Percentiles rank a stretch among this genome's conserved stretches.
These are phyloP conservation scores for Alouatta palliata DNA, from an alignment of 2,113 vertebrate species.

Conservation along the genomic window DNA sequence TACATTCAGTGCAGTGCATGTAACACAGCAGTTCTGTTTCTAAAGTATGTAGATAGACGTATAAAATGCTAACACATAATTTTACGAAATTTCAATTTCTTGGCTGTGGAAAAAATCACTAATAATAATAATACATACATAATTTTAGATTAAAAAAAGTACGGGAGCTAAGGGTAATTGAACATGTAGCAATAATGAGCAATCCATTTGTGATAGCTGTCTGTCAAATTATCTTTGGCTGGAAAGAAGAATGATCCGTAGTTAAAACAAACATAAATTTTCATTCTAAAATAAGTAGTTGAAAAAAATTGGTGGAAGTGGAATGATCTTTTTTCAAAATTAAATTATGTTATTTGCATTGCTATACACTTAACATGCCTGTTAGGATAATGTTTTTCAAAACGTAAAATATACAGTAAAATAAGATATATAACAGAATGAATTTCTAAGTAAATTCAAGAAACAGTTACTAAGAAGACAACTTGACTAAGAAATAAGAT, in stretches of 20 bases:
- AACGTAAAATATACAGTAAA: not conserved
- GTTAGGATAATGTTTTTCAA: not conserved
- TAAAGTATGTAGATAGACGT: not conserved
- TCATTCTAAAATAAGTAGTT: not conserved
- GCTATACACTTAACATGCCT: not conserved
- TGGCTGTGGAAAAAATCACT: not conserved
- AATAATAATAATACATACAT: not conserved
- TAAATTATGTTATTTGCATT: constrained; percentile 32
- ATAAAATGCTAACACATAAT: not conserved
- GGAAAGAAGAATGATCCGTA: not conserved
- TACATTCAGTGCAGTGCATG: not conserved
- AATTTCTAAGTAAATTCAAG: constrained; percentile 1
- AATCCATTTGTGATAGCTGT: not conserved
- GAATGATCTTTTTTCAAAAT: not conserved
- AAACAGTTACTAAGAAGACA: not conserved
- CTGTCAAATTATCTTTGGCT: not conserved
- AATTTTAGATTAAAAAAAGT: not conserved
- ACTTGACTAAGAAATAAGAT: not conserved
- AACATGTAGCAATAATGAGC: not conserved
- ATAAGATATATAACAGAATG: not conserved
- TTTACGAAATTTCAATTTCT: constrained; percentile 14
- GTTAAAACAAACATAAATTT: not conserved
- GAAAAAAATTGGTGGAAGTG: not conserved
- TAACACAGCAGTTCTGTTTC: not conserved
- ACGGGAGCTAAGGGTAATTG: not conserved